phyloP scores from a whole-genome alignment of 1,140 invertebrate genomes.

The Bombus soroeensis region DNA sequence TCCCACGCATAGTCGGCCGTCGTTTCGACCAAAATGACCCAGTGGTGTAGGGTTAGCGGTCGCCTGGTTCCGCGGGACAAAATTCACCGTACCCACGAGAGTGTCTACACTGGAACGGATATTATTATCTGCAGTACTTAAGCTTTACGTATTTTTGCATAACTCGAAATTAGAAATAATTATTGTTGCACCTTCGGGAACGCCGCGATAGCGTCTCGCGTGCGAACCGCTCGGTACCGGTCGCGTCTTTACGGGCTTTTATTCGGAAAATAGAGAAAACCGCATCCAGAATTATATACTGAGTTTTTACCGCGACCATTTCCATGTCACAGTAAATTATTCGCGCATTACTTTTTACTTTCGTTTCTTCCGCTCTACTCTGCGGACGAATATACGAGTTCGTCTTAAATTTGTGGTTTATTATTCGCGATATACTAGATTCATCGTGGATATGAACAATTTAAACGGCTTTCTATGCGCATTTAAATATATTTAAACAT shows the following conservation, averaged over 20 bases:
- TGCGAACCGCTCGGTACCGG: background rate
- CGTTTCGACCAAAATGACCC: conserved; percentile 51
- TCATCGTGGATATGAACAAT: background rate
- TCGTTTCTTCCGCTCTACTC: background rate
- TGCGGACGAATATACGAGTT: background rate
- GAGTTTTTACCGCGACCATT: conserved; percentile 12
- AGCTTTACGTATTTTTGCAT: conserved; percentile 75
- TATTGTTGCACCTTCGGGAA: conserved; percentile 72
- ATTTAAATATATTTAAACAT: background rate
- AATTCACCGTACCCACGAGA: conserved; percentile 68
- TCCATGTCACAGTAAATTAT: background rate
- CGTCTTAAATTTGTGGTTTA: background rate
- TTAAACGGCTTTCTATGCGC: background rate
- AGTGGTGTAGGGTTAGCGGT: conserved; percentile 23
- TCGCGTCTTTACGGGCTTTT: conserved; percentile 39
- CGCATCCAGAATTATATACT: conserved; percentile 10
- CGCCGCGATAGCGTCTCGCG: conserved; percentile 25
- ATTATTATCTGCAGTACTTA: conserved; percentile 73
- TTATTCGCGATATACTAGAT: background rate
- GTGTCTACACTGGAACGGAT: conserved; percentile 55
- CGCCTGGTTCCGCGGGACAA: conserved; percentile 54
- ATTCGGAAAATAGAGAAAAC: conserved; percentile 37
- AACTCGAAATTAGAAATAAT: conserved; percentile 77
- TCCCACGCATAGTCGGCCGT: background rate
- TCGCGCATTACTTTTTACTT: background rate